These are phyloP conservation scores for Sterna hirundo DNA, from an alignment of 2,113 vertebrate genomes.

Conservation along the genomic window DNA sequence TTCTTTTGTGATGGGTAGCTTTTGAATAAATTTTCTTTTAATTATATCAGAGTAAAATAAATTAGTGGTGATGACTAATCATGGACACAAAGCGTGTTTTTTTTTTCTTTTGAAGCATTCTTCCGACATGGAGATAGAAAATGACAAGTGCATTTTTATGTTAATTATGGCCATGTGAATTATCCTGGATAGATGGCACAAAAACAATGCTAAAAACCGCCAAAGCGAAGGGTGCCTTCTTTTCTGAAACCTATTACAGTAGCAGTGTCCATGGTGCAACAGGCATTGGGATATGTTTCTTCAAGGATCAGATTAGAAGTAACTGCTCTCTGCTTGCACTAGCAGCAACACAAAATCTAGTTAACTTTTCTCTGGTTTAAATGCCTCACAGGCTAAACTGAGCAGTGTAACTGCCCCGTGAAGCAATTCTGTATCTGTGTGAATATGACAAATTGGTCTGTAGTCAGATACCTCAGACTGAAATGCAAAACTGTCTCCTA, in stretches of 20 bases:
- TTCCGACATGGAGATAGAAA: not conserved
- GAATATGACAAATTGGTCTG: not conserved
- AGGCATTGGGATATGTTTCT: not conserved
- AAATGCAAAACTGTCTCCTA: not conserved
- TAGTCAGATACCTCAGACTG: not conserved
- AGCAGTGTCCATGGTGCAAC: not conserved
- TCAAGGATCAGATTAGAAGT: not conserved
- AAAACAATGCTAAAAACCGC: not conserved
- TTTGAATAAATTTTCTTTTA: conserved; percentile 39
- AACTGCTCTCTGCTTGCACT: not conserved
- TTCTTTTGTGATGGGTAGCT: not conserved
- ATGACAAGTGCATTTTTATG: not conserved
- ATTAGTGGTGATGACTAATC: conserved; percentile 6
- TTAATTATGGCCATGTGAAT: not conserved
- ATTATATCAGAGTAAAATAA: conserved; percentile 37
- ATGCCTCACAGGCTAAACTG: not conserved
- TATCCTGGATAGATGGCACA: not conserved
- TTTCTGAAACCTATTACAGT: not conserved
- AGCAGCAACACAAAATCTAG: not conserved
- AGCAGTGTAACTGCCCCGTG: not conserved
- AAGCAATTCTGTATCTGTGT: not conserved
- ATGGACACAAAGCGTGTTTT: not conserved
- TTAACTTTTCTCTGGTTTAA: not conserved
- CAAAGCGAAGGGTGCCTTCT: not conserved
- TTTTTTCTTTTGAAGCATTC: conserved; percentile 1